Evolutionary conservation across 2,113 vertebrate species (phyloP).

Genomic region (Clinocottus analis): DNA sequence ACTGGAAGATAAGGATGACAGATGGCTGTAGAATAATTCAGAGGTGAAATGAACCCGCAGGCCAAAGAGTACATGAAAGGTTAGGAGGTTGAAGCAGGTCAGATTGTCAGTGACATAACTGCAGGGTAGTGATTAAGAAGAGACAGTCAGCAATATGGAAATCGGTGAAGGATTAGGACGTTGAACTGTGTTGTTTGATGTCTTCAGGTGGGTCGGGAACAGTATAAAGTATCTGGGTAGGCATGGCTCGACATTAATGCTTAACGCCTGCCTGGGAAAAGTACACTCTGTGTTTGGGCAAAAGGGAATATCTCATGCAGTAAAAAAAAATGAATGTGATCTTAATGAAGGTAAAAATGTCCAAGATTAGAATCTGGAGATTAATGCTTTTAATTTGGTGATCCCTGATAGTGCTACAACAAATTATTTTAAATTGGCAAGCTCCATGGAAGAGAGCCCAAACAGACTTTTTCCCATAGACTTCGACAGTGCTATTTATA

Average conservation of each 20-base stretch:
- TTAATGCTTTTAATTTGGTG: no score
- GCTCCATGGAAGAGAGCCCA: not conserved
- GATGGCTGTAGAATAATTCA: slow-evolving; percentile 10
- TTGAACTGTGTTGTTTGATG: slow-evolving; percentile 4
- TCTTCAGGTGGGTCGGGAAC: slow-evolving; percentile 13
- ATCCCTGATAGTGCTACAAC: not conserved
- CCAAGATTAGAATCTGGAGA: not conserved
- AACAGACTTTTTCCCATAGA: not conserved
- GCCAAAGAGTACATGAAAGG: slow-evolving; percentile 31
- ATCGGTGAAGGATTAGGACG: slow-evolving; percentile 33
- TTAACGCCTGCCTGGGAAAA: not conserved
- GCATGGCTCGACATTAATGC: not conserved
- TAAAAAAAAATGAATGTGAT: not conserved
- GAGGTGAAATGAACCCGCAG: slow-evolving; percentile 49
- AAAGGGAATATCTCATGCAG: not conserved
- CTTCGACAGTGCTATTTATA: no score
- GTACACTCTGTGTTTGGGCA: not conserved
- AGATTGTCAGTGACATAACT: slow-evolving; percentile 45
- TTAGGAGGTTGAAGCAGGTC: slow-evolving; percentile 32
- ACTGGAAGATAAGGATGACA: slow-evolving; percentile 20
- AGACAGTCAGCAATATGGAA: slow-evolving; percentile 61
- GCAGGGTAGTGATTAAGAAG: slow-evolving; percentile 57
- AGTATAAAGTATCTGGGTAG: not conserved
- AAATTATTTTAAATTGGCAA: not conserved
- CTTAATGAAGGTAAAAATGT: not conserved